Base-by-base conservation (phyloP, 1,140 invertebrate species). In the Saccostrea cuccullata region DNA sequence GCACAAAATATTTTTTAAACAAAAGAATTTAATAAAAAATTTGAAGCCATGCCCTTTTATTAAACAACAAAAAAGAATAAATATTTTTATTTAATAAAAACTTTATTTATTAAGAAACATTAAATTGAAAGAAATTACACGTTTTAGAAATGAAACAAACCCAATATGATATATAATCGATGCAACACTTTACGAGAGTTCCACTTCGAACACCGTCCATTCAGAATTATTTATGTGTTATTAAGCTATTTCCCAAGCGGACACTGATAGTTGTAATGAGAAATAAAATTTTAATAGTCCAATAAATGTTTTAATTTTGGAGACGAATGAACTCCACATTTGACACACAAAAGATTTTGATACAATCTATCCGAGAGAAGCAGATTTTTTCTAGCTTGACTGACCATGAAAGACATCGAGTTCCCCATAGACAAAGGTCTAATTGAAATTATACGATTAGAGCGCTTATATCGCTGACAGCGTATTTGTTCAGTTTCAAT, bases 391-490 rank as follows among this genome's bases (percentile, higher is more conserved):
- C 70, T 30, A 77, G 70, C 70, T 36, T 77, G 70, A 30, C 70
- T 77, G 70, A 77, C 70, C 26, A 23, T 30, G 70, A 77, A 77
- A 77, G 70, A 77, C 26, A 26, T 15, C 70, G 30, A 36, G 70
- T 30, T 77, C 30, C 26, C 70, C 70, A 30, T 77, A 30, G 70
- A 77, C 70, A 77, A 77, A 77, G 70, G 26, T 77, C 26, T 77
- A 77, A 77, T 77, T 77, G 70, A 77, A 77, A 77, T 77, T 77
- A 77, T 77, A 77, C 70, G 70, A 77, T 77, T 77, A 77, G 70
- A 26, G 23, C 26, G 70, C 60, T 77, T 77, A 77, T 77, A 77
- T 77, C 26, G 70, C 70, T 77, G 70, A 77, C 70, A 77, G 70
- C 70, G 30, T 77, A 36, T 77, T 77, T 77, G 70, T 77, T 77